Evolutionary conservation across 1,140 invertebrate species (phyloP).

Genomic region (Holotrichia oblita): DNA sequence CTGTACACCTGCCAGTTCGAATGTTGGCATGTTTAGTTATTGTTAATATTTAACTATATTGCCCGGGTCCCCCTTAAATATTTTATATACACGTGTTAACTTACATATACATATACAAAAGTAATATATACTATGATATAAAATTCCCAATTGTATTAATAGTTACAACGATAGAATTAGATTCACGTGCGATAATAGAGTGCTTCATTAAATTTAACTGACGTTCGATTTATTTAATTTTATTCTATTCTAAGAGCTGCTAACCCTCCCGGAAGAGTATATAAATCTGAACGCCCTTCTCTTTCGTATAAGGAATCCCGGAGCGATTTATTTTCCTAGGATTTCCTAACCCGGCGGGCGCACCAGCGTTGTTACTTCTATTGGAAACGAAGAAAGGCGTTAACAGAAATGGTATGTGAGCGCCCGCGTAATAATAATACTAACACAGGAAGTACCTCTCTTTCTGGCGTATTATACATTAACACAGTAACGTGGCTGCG

Average conservation of each 20-base stretch:
- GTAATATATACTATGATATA: too few relatives aligned
- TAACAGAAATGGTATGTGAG: slow-evolving; percentile 5
- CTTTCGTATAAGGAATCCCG: not conserved
- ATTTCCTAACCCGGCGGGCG: not conserved
- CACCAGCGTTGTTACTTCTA: not conserved
- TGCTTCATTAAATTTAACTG: slow-evolving; percentile 8
- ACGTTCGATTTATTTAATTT: slow-evolving; percentile 22
- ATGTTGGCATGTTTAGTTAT: too few relatives aligned
- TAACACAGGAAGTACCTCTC: slow-evolving; percentile 19
- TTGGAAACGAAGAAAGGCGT: slow-evolving; percentile 17
- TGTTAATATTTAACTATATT: too few relatives aligned
- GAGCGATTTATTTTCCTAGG: slow-evolving; percentile 21
- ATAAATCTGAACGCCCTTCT: not conserved
- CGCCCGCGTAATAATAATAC: slow-evolving; percentile 14
- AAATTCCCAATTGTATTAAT: too few relatives aligned
- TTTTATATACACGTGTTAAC: too few relatives aligned
- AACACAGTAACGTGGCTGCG: not conserved
- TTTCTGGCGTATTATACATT: not conserved
- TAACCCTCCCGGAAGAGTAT: not conserved
- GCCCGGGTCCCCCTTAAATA: too few relatives aligned
- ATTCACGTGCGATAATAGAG: not conserved
- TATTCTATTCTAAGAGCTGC: not conserved
- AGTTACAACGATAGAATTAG: not conserved
- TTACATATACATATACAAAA: too few relatives aligned
- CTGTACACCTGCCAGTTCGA: too few relatives aligned